phyloP scores from a whole-genome alignment of 2,888 invertebrate species.

The Lottia scabra region DNA sequence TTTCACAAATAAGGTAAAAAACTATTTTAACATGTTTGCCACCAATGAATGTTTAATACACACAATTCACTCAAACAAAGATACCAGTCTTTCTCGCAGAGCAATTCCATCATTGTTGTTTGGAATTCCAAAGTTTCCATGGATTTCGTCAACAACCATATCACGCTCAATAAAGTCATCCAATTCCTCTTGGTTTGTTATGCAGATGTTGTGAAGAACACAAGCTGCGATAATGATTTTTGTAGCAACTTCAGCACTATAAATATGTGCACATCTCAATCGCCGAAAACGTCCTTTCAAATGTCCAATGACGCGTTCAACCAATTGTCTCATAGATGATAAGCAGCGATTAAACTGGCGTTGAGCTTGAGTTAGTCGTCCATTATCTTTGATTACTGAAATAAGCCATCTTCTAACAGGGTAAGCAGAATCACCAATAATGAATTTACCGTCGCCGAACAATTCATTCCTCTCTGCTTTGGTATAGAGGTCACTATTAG shows the following conservation, averaged over 20 bases:
- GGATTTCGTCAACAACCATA: too few species aligned
- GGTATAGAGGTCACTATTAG: too few species aligned
- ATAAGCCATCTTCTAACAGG: neutral
- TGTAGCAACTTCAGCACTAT: neutral
- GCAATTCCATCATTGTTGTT: too few species aligned
- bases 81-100: too few species aligned
- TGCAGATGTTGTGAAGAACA: slow-evolving; percentile 7
- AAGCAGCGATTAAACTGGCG: neutral
- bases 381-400: neutral
- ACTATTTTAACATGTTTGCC: too few species aligned
- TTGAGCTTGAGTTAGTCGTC: neutral
- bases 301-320: slow-evolving; percentile 8
- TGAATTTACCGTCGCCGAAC: neutral
- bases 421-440: neutral
- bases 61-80: too few species aligned
- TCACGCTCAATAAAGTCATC: slow-evolving; percentile 1
- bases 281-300: slow-evolving; percentile 1
- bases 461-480: neutral
- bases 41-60: too few species aligned
- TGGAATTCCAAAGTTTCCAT: too few species aligned
- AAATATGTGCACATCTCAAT: neutral
- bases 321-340: slow-evolving; percentile 6
- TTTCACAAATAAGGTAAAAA: too few species aligned
- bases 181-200: neutral
- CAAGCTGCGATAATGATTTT: neutral